These are phyloP conservation scores for Diabrotica balteata DNA, from an alignment of 2,888 invertebrate genomes.

Conservation along the genomic window DNA sequence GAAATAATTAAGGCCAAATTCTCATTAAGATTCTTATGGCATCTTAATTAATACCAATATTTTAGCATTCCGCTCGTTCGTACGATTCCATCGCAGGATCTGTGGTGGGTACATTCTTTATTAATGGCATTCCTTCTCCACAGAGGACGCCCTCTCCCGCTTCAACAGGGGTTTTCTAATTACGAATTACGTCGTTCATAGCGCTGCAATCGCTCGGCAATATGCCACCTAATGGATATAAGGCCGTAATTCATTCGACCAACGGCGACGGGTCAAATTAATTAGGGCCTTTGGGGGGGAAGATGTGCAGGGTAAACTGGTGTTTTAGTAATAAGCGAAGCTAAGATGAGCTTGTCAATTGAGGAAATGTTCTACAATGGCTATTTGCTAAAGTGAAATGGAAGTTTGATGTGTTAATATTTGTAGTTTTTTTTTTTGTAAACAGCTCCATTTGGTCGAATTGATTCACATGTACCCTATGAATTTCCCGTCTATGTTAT, in stretches of 20 bases:
- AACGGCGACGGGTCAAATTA: constrained; percentile 58
- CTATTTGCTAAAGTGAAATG: constrained; percentile 2
- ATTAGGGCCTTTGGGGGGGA: constrained; percentile 53
- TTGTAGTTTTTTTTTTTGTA: too few relatives aligned
- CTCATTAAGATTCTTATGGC: constrained; percentile 12
- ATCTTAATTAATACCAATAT: constrained; percentile 46
- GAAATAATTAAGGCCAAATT: constrained; percentile 12
- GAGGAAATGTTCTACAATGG: constrained; percentile 15
- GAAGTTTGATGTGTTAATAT: neutral
- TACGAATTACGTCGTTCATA: constrained; percentile 56
- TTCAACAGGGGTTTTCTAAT: constrained; percentile 52
- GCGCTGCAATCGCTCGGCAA: constrained; percentile 57
- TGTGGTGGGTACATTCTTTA: constrained; percentile 56
- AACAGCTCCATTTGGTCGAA: too few relatives aligned
- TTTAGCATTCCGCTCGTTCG: constrained; percentile 38
- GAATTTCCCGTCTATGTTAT: too few relatives aligned
- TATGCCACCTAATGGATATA: constrained; percentile 59
- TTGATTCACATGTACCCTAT: too few relatives aligned
- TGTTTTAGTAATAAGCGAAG: constrained; percentile 27
- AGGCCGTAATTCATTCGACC: constrained; percentile 56
- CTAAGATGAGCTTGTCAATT: constrained; percentile 15
- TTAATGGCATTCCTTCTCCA: constrained; percentile 56
- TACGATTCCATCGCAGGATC: constrained; percentile 38
- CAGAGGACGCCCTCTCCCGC: constrained; percentile 39
- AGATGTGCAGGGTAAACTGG: constrained; percentile 44